Conservation (phyloP, 2,888 invertebrate species). For the Ennomos erosarius region DNA sequence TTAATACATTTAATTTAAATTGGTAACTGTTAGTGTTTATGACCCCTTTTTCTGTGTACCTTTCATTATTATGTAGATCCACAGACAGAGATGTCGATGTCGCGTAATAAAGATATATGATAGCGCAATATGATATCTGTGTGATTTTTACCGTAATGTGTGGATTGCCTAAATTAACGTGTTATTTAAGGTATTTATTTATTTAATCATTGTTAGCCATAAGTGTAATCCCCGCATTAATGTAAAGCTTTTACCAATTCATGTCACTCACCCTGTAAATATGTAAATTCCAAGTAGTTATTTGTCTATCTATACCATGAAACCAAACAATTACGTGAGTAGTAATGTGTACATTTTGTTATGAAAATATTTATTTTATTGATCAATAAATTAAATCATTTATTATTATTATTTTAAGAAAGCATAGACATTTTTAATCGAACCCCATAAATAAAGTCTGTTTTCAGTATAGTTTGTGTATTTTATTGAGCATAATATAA, state of each 20-base stretch:
- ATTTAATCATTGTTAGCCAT: conserved; percentile 62
- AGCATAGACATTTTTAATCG: conserved; percentile 69
- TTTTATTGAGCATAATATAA: conserved; percentile 42
- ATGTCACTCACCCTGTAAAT: conserved; percentile 77
- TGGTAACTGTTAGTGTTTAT: too few relatives aligned
- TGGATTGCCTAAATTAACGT: conserved; percentile 39
- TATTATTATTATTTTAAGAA: conserved; percentile 68
- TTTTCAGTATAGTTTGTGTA: conserved; percentile 63
- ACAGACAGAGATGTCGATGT: too few relatives aligned
- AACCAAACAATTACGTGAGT: conserved; percentile 79
- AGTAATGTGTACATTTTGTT: conserved; percentile 80
- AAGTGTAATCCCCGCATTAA: conserved; percentile 45
- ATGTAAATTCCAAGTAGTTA: conserved; percentile 82
- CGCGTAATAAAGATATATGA: neutral
- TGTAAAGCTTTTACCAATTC: conserved; percentile 72
- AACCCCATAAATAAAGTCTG: conserved; percentile 78
- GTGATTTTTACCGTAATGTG: conserved; percentile 12
- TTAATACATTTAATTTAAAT: too few relatives aligned
- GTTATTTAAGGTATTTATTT: conserved; percentile 68
- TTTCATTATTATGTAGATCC: too few relatives aligned
- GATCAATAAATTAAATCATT: conserved; percentile 57
- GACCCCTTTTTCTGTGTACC: too few relatives aligned
- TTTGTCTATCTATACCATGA: conserved; percentile 79
- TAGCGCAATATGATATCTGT: neutral
- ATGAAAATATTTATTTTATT: conserved; percentile 69